phyloP scores from a whole-genome alignment of 2,888 invertebrate genomes.

The Spisula solida region DNA sequence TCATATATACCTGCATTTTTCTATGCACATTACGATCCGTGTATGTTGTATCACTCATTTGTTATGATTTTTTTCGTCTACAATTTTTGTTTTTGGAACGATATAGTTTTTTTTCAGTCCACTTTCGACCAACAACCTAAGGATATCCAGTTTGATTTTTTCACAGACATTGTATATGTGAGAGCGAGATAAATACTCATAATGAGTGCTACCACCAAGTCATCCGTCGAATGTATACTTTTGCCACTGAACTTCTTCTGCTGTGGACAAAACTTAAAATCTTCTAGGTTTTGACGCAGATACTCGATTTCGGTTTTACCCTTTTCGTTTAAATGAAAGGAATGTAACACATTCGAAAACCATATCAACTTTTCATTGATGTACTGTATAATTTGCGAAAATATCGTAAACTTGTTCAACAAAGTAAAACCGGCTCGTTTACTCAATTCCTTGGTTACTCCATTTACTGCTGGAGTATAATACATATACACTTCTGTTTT shows the following conservation, averaged over 20 bases:
- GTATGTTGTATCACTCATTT: too few relatives aligned
- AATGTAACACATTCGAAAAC: slow-evolving; percentile 35
- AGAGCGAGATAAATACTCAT: slow-evolving; percentile 33
- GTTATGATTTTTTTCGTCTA: too few relatives aligned
- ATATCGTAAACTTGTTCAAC: slow-evolving; percentile 39
- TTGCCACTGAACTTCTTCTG: slow-evolving; percentile 44
- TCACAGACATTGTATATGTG: background rate
- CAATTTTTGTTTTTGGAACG: too few relatives aligned
- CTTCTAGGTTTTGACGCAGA: slow-evolving; percentile 31
- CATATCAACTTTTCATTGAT: slow-evolving; percentile 37
- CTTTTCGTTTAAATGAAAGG: slow-evolving; percentile 9
- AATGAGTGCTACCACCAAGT: slow-evolving; percentile 26
- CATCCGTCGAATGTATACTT: slow-evolving; percentile 27
- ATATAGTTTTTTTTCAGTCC: too few relatives aligned
- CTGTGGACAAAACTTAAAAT: slow-evolving; percentile 36
- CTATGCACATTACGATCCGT: too few relatives aligned
- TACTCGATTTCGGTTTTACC: slow-evolving; percentile 40
- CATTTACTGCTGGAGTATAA: slow-evolving; percentile 36
- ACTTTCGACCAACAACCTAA: slow-evolving; percentile 20
- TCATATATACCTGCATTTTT: background rate
- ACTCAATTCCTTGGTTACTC: slow-evolving; percentile 23
- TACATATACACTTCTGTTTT: slow-evolving; percentile 21
- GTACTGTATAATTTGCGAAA: slow-evolving; percentile 32
- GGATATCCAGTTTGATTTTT: slow-evolving; percentile 26
- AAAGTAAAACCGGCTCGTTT: slow-evolving; percentile 33